Percentiles rank a stretch among this genome's conserved stretches.
Conservation (phyloP, 2,888 invertebrate genomes). For the Minunthozetes semirufus region DNA sequence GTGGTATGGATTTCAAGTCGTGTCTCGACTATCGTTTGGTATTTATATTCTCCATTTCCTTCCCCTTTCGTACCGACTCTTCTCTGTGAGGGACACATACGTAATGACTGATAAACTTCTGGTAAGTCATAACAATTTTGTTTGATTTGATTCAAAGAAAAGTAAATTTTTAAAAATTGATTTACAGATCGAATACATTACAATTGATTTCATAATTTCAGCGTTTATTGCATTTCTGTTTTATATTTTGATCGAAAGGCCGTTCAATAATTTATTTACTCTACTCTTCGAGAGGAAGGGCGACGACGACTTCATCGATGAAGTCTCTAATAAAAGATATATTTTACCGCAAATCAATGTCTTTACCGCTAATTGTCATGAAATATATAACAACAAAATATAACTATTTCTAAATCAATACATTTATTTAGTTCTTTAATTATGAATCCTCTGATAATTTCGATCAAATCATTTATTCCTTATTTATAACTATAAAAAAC, state of each 20-base stretch:
- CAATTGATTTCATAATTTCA: slow-evolving; percentile 32
- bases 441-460: too few relatives aligned
- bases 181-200: slow-evolving; percentile 31
- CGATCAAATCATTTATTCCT: too few relatives aligned
- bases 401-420: neutral
- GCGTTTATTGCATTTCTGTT: slow-evolving; percentile 31
- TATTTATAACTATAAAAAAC: too few relatives aligned
- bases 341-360: slow-evolving; percentile 30
- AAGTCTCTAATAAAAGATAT: neutral
- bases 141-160: neutral
- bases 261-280: slow-evolving; percentile 30
- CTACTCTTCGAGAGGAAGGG: slow-evolving; percentile 6
- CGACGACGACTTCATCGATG: neutral
- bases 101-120: slow-evolving; percentile 35
- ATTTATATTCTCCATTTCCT: slow-evolving; percentile 34
- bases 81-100: slow-evolving; percentile 33
- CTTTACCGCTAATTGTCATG: slow-evolving; percentile 34
- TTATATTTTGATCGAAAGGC: slow-evolving; percentile 31
- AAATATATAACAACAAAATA: slow-evolving; percentile 16
- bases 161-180: neutral
- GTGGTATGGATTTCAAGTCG: slow-evolving; percentile 26
- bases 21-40: slow-evolving; percentile 33
- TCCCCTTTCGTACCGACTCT: slow-evolving; percentile 31
- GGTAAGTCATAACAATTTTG: neutral
- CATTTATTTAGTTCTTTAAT: neutral